A percentile compares a stretch with the other conserved stretches of the same genome.
These are phyloP conservation scores for Dolichomitus sp. DNA, from an alignment of 2,888 invertebrate species.

Conservation along the genomic window DNA sequence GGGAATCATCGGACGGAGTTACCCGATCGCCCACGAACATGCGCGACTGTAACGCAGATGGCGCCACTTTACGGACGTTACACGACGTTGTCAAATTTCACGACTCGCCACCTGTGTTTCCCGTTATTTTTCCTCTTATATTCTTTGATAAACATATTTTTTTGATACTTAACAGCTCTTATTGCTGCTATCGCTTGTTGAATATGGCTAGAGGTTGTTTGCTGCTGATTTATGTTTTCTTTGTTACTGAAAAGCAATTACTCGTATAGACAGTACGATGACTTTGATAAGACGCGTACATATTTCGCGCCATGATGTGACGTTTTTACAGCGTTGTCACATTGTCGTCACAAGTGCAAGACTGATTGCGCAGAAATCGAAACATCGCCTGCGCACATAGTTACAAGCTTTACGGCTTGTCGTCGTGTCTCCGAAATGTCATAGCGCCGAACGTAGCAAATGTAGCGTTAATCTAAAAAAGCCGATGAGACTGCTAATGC, in stretches of 20 bases:
- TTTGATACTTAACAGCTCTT: neutral
- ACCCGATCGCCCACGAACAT: constrained; percentile 57
- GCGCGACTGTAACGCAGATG: constrained; percentile 71
- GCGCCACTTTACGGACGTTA: constrained; percentile 68
- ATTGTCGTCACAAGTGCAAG: neutral
- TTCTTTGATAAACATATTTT: neutral
- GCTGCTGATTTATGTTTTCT: neutral
- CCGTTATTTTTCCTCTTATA: neutral
- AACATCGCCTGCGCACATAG: constrained; percentile 18
- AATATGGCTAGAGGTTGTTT: neutral
- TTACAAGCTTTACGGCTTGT: neutral
- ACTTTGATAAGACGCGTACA: neutral
- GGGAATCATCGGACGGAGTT: constrained; percentile 77
- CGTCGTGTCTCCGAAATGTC: neutral
- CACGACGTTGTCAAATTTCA: constrained; percentile 25
- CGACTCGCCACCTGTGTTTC: neutral
- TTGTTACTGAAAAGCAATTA: neutral
- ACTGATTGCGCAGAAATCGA: constrained; percentile 45
- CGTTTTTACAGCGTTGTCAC: constrained; percentile 23
- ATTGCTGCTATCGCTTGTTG: neutral
- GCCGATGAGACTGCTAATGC: neutral
- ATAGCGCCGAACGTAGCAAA: neutral
- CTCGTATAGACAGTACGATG: neutral
- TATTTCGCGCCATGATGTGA: constrained; percentile 30
- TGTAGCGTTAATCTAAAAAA: neutral